Evolutionary conservation across 2,888 invertebrate species (phyloP), one percentile per base, ranked within the genome.

Genomic region (Netelia inedita): DNA sequence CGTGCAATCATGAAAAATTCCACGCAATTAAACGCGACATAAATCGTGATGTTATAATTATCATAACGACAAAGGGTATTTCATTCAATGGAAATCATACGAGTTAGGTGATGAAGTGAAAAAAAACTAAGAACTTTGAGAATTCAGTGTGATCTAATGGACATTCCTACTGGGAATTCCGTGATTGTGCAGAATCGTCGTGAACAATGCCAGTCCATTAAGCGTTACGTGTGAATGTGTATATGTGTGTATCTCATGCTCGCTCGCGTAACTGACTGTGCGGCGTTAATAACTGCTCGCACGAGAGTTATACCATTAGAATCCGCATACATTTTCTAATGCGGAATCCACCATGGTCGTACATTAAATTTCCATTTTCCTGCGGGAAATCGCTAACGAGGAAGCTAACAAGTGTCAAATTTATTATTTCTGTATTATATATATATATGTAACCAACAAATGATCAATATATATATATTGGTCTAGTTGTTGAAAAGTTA

Each of bases 121-220:
- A n/a, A 11, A 59, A 61, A 61, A 53, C 5, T 10, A 41, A 0
- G 14, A 16, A 69, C 19, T 6, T 69, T 74, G 14, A 23, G 69
- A 79, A 69, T 69, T 35, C 6, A 71, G 63, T 41, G 46, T 21
- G 46, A 68, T 35, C 14, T 14, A 43, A 50, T 68, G 11, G n/a
- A 66, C 16, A 59, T 16, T 10, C 73, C 46, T 53, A 41, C 21
- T 61, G 50, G 65, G 72, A 46, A 80, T 72, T 71, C 14, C 57
- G 50, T 78, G 72, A 82, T 66, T 59, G 35, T 19, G 28, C 41
- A 66, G 59, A 66, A 72, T 82, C 46, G 61, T 61, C 19, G 50
- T 41, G 71, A 78, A 78, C 76, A 82, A 82, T 82, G 78, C 21
- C 55, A 41, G 72, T 78, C 66, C 46, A 72, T 78, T 74, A 63